Evolutionary conservation across 2,888 invertebrate genomes (phyloP), one percentile per base, ranked within the genome.

Genomic region (Xestia sexstrigata): DNA sequence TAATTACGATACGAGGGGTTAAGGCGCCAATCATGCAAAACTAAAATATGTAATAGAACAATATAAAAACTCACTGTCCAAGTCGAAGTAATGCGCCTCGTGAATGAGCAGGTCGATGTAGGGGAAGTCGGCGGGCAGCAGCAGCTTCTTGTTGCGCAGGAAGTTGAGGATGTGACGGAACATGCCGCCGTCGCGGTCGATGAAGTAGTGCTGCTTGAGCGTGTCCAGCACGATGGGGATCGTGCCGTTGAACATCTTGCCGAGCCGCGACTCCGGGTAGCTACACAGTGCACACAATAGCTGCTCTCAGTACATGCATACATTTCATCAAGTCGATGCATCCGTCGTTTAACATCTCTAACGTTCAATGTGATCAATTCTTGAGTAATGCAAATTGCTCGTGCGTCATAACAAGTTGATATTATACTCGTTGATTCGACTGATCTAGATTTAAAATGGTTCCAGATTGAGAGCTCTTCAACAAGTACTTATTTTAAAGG

Each of bases 141-240:
- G 97, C 74, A 99, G 97, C 90, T 98, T 98, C 80, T 98, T 98
- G 94, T 99, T 99, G 90, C 99, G 97, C 97, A 99, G 98, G 95
- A 99, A 99, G 97, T 99, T 99, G 84, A 99, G 97, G 91, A 99
- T 99, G 94, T 99, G 99, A 39, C 99, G 98, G 97, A 99, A 99
- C 98, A 99, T 99, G 87, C 98, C 98, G 6, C 99, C 99, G 93
- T 99, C 99, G 70, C 99, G 97, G 97, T 99, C 99, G 90, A 99
- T 99, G 97, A 99, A 99, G 95, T 99, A 99, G 94, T 99, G 99
- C 93, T 99, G 99, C 95, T 99, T 99, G 88, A 99, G 96, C 8
- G 99, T 99, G 94, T 99, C 99, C 94, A 99, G 96, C 26, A 99
- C 99, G 88, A 99, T 99, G 7, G 99, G 99, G 90, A 99, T 99